phyloP scores from a whole-genome alignment of 2,797 vertebrate species.

The Mus caroli region DNA sequence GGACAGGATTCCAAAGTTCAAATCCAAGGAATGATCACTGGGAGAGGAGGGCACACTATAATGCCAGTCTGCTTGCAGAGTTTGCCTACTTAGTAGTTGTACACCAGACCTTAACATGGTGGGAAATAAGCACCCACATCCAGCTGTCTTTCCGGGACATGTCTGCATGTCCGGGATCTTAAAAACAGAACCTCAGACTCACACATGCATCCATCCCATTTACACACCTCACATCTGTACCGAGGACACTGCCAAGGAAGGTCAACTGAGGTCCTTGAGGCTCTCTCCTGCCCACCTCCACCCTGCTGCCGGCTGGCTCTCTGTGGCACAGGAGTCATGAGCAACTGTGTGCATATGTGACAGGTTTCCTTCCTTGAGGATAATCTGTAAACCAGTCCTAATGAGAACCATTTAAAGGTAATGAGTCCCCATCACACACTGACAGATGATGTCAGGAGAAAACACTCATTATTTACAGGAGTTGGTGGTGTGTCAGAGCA shows the following conservation, averaged over 20 bases:
- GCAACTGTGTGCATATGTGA: neutral
- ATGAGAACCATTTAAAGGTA: neutral
- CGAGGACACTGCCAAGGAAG: neutral
- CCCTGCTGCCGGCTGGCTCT: neutral
- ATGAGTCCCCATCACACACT: neutral
- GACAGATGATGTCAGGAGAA: neutral
- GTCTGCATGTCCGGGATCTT: neutral
- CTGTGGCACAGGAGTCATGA: neutral
- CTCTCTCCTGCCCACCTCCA: neutral
- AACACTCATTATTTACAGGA: slow-evolving; percentile 30
- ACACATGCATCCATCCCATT: neutral
- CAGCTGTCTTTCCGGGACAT: neutral
- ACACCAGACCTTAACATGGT: neutral
- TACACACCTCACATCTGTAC: neutral
- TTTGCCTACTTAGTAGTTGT: neutral
- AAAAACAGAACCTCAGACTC: neutral
- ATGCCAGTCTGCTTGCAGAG: neutral
- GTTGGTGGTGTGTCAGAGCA: neutral
- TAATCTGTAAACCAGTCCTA: neutral
- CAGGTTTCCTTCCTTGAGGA: neutral
- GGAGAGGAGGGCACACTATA: neutral
- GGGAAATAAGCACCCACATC: neutral
- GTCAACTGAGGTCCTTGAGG: neutral
- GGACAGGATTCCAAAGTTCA: neutral
- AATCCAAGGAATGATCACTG: neutral